A percentile compares a stretch with the other conserved stretches of the same genome.
Evolutionary conservation across 2,888 invertebrate species (phyloP).

Genomic region (Rhorus exstirpatorius): DNA sequence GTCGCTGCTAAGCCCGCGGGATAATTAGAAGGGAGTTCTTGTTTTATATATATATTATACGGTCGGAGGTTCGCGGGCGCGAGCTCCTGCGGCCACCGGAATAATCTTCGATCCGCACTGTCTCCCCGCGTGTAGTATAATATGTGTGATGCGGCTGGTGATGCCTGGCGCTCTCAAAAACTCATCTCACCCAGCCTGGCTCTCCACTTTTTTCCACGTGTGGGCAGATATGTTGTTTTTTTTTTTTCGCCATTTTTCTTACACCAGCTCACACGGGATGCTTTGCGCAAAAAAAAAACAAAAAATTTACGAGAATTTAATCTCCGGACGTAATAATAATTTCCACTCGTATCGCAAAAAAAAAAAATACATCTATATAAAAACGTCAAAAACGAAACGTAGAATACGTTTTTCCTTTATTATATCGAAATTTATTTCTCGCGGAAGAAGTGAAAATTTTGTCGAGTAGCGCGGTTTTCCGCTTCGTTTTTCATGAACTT

Average conservation of each 20-base stretch:
- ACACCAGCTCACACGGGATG: too few relatives aligned
- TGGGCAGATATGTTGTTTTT: conserved; percentile 42
- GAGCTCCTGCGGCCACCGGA: conserved; percentile 60
- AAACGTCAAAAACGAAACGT: too few relatives aligned
- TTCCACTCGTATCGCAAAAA: too few relatives aligned
- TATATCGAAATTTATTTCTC: too few relatives aligned
- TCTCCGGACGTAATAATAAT: too few relatives aligned
- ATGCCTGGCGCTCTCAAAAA: conserved; percentile 61
- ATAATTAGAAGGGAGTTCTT: conserved; percentile 79
- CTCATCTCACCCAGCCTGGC: conserved; percentile 32
- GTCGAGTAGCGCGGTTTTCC: too few relatives aligned
- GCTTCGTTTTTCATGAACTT: too few relatives aligned
- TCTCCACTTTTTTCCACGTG: conserved; percentile 36
- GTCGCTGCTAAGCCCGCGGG: conserved; percentile 71
- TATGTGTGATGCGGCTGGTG: conserved; percentile 11
- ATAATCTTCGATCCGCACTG: conserved; percentile 52
- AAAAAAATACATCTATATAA: too few relatives aligned
- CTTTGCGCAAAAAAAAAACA: too few relatives aligned
- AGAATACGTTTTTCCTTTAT: too few relatives aligned
- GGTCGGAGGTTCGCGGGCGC: conserved; percentile 67
- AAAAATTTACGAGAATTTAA: too few relatives aligned
- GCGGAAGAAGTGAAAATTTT: too few relatives aligned
- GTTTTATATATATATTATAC: conserved; percentile 64
- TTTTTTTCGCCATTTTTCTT: conserved; percentile 3
- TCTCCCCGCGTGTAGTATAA: conserved; percentile 6